phyloP scores from a whole-genome alignment of 1,140 invertebrate species.

The Cherax destructor region DNA sequence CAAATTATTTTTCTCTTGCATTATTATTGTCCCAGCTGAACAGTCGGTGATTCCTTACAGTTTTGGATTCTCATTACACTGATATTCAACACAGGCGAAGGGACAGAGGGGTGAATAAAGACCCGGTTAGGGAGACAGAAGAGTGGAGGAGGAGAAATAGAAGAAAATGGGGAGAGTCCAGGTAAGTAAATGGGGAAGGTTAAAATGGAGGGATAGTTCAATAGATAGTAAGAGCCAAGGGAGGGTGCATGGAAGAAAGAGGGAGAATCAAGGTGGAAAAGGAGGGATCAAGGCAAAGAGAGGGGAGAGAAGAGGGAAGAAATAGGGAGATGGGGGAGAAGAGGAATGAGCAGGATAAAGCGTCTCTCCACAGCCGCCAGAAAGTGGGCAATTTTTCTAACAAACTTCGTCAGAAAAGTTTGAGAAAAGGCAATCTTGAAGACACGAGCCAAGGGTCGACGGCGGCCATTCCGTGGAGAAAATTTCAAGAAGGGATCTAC shows the following conservation, averaged over 20 bases:
- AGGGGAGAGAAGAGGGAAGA: neutral
- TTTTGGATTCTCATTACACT: no score
- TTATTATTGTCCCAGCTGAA: no score
- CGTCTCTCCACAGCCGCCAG: neutral
- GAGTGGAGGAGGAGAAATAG: neutral
- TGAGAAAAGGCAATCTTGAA: slow-evolving; percentile 2
- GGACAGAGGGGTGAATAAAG: no score
- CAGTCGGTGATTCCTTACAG: no score
- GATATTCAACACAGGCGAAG: no score
- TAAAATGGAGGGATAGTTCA: neutral
- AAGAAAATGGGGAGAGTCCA: neutral
- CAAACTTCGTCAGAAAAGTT: neutral
- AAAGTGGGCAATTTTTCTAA: neutral
- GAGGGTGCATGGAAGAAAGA: neutral
- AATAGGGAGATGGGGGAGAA: neutral
- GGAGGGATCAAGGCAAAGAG: neutral
- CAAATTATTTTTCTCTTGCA: no score
- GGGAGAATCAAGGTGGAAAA: neutral
- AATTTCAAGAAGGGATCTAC: neutral
- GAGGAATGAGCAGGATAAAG: neutral
- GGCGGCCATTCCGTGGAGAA: neutral
- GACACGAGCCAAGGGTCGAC: neutral
- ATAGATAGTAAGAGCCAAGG: neutral
- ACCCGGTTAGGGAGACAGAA: no score
- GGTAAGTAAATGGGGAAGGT: neutral